Conservation (phyloP, 53 echinoderm and acorn worm species). For the Arbacia lixula region DNA sequence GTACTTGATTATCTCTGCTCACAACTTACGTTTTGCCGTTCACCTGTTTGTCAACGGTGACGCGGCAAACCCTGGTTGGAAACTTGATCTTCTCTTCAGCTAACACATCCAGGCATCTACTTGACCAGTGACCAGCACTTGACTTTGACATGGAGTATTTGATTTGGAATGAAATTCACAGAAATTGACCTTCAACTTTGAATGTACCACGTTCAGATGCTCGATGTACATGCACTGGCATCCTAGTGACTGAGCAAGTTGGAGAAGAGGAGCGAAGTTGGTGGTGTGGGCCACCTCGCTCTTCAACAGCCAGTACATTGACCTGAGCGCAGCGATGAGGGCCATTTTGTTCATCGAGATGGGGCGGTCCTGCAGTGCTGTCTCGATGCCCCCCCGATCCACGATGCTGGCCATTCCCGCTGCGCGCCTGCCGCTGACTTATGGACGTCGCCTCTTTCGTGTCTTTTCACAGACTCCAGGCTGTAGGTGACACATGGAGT, state of each 20-base stretch:
- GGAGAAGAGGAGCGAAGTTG: not conserved
- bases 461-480: too few species aligned
- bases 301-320: not conserved
- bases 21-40: not conserved
- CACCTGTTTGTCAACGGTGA: not conserved
- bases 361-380: slow-evolving; percentile 28
- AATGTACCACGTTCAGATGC: too few species aligned
- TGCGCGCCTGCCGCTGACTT: not conserved
- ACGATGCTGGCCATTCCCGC: too few species aligned
- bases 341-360: not conserved
- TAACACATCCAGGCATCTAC: not conserved
- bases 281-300: not conserved
- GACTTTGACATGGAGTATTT: too few species aligned
- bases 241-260: not conserved
- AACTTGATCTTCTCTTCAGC: not conserved
- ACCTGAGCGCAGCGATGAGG: not conserved
- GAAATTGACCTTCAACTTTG: too few species aligned
- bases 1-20: not conserved
- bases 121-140: too few species aligned
- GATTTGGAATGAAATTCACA: too few species aligned
- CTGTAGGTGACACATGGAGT: too few species aligned
- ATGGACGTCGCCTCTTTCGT: too few species aligned
- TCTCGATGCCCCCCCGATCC: slow-evolving; percentile 51
- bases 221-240: too few species aligned
- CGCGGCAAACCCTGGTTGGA: not conserved